Conservation (phyloP, 2,113 vertebrate genomes). For the Theristicus caerulescens region DNA sequence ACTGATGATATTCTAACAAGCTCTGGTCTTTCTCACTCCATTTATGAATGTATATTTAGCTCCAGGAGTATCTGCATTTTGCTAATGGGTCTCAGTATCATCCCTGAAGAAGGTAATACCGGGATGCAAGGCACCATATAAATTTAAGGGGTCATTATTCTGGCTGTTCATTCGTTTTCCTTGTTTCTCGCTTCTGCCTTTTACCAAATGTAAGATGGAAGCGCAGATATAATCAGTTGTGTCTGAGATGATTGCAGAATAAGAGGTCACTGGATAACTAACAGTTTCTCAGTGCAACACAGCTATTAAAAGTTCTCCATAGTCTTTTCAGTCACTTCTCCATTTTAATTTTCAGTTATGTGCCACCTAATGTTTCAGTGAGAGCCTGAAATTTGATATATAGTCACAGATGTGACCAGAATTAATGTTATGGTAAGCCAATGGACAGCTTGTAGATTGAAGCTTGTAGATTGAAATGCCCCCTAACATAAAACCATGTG, state of each 20-base stretch:
- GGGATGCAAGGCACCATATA: neutral
- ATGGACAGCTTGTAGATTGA: neutral
- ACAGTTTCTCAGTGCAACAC: neutral
- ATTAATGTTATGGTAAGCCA: neutral
- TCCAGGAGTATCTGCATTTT: neutral
- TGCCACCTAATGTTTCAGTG: neutral
- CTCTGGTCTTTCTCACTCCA: neutral
- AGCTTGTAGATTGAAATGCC: neutral
- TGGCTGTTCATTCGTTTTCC: neutral
- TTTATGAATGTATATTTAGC: neutral
- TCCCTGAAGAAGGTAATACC: neutral
- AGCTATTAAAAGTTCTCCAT: neutral
- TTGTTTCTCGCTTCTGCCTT: neutral
- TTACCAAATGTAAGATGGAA: neutral
- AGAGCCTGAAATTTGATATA: neutral
- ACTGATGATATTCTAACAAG: neutral
- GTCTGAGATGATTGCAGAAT: neutral
- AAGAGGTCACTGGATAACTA: neutral
- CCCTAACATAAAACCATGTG: neutral
- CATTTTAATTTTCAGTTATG: neutral
- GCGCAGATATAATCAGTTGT: neutral
- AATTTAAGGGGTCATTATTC: neutral
- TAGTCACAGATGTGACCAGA: neutral
- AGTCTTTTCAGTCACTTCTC: neutral
- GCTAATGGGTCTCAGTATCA: neutral